Evolutionary conservation across 2,888 invertebrate genomes (phyloP).

Genomic region (Adelognathus sp.): DNA sequence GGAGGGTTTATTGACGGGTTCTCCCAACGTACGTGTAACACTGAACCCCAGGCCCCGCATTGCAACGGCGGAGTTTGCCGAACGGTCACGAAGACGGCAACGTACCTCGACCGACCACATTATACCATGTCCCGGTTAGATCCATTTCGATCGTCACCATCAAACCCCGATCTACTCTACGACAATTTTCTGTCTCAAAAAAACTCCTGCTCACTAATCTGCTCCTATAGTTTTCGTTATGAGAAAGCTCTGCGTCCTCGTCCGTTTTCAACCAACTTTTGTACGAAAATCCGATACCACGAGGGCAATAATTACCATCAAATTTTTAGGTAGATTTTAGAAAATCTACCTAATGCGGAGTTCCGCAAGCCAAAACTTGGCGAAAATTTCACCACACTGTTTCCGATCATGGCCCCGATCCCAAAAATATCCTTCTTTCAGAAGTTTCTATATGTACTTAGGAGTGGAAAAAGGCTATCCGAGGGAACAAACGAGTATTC

Average conservation of each 20-base stretch:
- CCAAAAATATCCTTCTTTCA: no score
- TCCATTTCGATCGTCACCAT: conserved; percentile 62
- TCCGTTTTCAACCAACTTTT: no score
- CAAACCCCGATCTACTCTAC: conserved; percentile 34
- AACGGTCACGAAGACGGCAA: conserved; percentile 66
- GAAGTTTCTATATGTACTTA: no score
- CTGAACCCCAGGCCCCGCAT: conserved; percentile 72
- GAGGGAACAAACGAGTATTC: no score
- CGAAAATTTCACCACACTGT: no score
- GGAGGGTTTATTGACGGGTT: conserved; percentile 64
- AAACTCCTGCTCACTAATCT: neutral
- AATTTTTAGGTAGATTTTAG: no score
- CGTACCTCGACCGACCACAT: conserved; percentile 37
- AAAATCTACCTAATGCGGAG: no score
- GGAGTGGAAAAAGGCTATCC: no score
- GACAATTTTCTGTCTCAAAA: neutral
- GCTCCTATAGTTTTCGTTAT: neutral
- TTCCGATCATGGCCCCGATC: no score
- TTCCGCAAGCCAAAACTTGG: no score
- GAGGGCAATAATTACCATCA: no score
- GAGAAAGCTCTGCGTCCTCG: neutral
- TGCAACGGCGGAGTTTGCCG: conserved; percentile 67
- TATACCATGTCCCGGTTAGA: conserved; percentile 54
- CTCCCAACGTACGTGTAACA: conserved; percentile 66
- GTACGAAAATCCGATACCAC: no score